phyloP scores from a whole-genome alignment of 1,140 invertebrate genomes.

The Chelonus insularis region DNA sequence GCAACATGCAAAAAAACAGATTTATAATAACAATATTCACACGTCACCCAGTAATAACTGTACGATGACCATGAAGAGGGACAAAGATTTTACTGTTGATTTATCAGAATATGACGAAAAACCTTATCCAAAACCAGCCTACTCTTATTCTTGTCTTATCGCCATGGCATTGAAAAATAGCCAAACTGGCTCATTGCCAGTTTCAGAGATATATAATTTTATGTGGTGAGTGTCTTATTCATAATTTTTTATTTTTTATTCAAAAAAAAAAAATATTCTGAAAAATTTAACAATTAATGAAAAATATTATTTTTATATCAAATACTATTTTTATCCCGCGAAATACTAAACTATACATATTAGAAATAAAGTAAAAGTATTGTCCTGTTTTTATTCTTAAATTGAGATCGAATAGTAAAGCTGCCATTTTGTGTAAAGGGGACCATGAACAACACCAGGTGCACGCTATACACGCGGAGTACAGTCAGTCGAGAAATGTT shows the following conservation, averaged over 20 bases:
- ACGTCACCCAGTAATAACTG: slow-evolving; percentile 39
- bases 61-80: slow-evolving; percentile 41
- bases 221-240: slow-evolving; percentile 80
- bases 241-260: background rate
- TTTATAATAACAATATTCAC: slow-evolving; percentile 58
- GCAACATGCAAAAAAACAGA: slow-evolving; percentile 54
- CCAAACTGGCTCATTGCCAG: slow-evolving; percentile 88
- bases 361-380: too few relatives aligned
- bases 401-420: slow-evolving; percentile 35
- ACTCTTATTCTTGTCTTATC: slow-evolving; percentile 97
- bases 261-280: background rate
- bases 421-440: slow-evolving; percentile 56
- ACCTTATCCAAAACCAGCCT: slow-evolving; percentile 92
- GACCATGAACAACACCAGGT: slow-evolving; percentile 54
- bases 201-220: slow-evolving; percentile 98
- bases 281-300: too few relatives aligned
- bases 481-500: slow-evolving; percentile 55
- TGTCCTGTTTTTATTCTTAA: slow-evolving; percentile 48
- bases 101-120: slow-evolving; percentile 64
- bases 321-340: too few relatives aligned
- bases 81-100: slow-evolving; percentile 45
- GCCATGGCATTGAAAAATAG: slow-evolving; percentile 97
- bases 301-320: too few relatives aligned
- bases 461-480: slow-evolving; percentile 49
- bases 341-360: too few relatives aligned